Evolutionary conservation across 2,797 vertebrate genomes (phyloP).

Genomic region (Enteromius mattozi): DNA sequence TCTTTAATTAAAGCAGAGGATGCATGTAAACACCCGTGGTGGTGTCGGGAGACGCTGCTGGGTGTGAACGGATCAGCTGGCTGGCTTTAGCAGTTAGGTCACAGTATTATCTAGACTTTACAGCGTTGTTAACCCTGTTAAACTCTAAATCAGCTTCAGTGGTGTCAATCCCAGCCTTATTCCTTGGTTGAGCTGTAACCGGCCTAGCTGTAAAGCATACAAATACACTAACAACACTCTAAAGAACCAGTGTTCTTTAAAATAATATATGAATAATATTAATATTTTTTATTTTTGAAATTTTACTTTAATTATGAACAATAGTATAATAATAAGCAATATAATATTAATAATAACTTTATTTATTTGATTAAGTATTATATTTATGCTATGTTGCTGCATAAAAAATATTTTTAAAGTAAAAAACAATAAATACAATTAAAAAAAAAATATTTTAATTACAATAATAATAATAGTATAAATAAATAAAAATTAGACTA

Average conservation of each 20-base stretch:
- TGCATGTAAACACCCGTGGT: constrained; percentile 58
- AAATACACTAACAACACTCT: not conserved
- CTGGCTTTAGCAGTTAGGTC: constrained; percentile 37
- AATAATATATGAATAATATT: not conserved
- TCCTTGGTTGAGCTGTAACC: not conserved
- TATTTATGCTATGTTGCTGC: not conserved
- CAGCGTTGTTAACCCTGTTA: constrained; percentile 68
- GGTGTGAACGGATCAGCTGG: constrained; percentile 27
- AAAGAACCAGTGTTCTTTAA: not conserved
- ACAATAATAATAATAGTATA: not conserved
- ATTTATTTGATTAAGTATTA: not conserved
- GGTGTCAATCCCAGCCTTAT: constrained; percentile 22
- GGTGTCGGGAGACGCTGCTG: constrained; percentile 55
- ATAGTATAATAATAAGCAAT: not conserved
- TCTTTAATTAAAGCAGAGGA: constrained; percentile 43
- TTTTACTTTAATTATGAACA: not conserved
- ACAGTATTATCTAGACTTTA: constrained; percentile 52
- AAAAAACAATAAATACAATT: too few relatives aligned
- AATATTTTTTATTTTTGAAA: not conserved
- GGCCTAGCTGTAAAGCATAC: not conserved
- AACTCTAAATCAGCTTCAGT: constrained; percentile 63
- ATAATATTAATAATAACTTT: not conserved
- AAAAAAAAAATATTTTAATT: not conserved
- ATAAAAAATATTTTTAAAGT: not conserved
- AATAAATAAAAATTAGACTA: too few relatives aligned